Evolutionary conservation across 2,888 invertebrate genomes (phyloP).

Genomic region (Philhelius pedissequus): DNA sequence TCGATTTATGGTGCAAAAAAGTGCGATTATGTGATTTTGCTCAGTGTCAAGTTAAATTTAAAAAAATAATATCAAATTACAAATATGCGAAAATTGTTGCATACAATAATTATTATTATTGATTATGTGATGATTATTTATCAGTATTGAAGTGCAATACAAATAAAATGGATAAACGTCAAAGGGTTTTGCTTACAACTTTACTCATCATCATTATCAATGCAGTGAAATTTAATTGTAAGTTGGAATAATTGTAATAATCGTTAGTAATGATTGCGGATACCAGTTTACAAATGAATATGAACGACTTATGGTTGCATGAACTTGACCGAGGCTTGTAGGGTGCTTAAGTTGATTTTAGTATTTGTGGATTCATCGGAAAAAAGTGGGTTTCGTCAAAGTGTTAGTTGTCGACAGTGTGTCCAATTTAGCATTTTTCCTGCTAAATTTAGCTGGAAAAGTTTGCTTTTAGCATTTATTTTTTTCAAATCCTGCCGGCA

Average conservation of each 20-base stretch:
- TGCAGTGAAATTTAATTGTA: conserved; percentile 41
- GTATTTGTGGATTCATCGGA: no score
- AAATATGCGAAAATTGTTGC: conserved; percentile 47
- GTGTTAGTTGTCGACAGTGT: no score
- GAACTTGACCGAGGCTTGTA: neutral
- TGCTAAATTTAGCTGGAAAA: no score
- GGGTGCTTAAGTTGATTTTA: no score
- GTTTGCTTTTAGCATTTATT: no score
- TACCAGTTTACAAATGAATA: neutral
- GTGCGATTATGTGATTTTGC: neutral
- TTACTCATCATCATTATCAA: conserved; percentile 27
- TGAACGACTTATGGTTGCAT: neutral
- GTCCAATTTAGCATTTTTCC: no score
- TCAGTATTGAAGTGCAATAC: conserved; percentile 11
- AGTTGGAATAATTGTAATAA: conserved; percentile 20
- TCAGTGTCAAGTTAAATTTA: conserved; percentile 31
- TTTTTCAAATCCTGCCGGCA: no score
- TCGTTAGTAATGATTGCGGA: neutral
- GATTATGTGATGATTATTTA: conserved; percentile 41
- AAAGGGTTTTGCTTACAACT: conserved; percentile 31
- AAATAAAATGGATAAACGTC: conserved; percentile 51
- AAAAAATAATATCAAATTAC: conserved; percentile 34
- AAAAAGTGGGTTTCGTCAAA: no score
- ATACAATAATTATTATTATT: conserved; percentile 1
- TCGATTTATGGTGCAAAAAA: neutral